Evolutionary conservation across 2,888 invertebrate species (phyloP), one percentile per base, ranked within the genome.

Genomic region (Tyria jacobaeae): DNA sequence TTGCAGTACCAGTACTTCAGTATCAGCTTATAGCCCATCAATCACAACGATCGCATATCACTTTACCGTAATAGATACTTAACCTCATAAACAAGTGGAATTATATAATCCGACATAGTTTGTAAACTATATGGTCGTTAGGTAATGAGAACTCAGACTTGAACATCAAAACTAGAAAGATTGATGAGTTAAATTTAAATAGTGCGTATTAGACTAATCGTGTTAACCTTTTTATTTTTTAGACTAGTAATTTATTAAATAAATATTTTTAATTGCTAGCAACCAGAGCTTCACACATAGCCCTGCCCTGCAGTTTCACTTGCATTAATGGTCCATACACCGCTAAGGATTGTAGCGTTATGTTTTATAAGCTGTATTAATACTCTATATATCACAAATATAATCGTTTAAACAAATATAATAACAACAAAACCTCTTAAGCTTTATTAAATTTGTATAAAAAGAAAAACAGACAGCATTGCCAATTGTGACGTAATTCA

Each of bases 1-100:
- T 15, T 39, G n/a, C n/a, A 53, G 35, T 53, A n/a, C n/a, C n/a
- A 5, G n/a, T 53, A n/a, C 31, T 21, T 41, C 15, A 35, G 21
- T 14, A 44, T 17, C 39, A 27, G 31, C 17, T 14, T 9, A 5
- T 34, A 21, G 21, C 12, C 21, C 53, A 60, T 60, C 60, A 60
- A 60, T 60, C 52, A 59, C 15, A 7, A 15, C 25, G 9, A 25
- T 34, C 24, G 25, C 14, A 17, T 10, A 58, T 12, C 49, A 25
- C 50, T 55, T 59, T 56, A 63, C 48, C 47, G 47, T 53, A 64
- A 60, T 49, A 52, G 48, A 60, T 60, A 60, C 48, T 60, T 60
- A 56, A 48, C 58, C 56, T 52, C 49, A 39, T 37, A 39, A 47
- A 55, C 59, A 31, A 27, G 37, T 37, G 31, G n/a, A 47, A 55